Conservation (phyloP, 1,140 invertebrate species). For the Panagrolaimus sp. region DNA sequence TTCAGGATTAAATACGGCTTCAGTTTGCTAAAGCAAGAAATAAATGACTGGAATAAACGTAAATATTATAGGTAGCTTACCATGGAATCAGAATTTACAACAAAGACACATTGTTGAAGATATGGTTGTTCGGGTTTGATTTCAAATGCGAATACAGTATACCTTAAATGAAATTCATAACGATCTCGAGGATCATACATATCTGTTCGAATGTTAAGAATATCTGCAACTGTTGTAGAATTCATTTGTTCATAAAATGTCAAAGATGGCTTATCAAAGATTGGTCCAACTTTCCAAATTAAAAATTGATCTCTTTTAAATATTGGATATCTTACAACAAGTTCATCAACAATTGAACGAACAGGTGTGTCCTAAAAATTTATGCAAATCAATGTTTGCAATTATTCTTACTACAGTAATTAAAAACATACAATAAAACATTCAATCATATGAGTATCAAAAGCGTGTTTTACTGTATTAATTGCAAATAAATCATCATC, state of each 20-base stretch:
- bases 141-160: background rate
- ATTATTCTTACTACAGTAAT: too few relatives aligned
- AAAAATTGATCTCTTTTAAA: background rate
- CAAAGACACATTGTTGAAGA: background rate
- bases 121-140: background rate
- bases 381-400: too few relatives aligned
- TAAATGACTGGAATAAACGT: background rate
- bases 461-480: background rate
- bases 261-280: background rate
- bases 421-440: background rate
- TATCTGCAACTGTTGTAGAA: background rate
- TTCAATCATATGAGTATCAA: background rate
- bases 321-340: background rate
- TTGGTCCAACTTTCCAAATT: background rate
- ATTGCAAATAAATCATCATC: background rate
- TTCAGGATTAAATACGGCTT: background rate
- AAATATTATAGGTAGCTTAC: background rate
- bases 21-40: background rate
- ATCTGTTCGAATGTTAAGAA: conserved; percentile 1
- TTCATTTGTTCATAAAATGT: conserved; percentile 9
- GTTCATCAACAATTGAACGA: background rate
- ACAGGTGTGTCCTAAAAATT: background rate
- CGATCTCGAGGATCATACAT: background rate
- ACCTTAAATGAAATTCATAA: background rate
- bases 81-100: background rate